Conservation (phyloP, 2,113 vertebrate genomes). For the Podiceps cristatus region DNA sequence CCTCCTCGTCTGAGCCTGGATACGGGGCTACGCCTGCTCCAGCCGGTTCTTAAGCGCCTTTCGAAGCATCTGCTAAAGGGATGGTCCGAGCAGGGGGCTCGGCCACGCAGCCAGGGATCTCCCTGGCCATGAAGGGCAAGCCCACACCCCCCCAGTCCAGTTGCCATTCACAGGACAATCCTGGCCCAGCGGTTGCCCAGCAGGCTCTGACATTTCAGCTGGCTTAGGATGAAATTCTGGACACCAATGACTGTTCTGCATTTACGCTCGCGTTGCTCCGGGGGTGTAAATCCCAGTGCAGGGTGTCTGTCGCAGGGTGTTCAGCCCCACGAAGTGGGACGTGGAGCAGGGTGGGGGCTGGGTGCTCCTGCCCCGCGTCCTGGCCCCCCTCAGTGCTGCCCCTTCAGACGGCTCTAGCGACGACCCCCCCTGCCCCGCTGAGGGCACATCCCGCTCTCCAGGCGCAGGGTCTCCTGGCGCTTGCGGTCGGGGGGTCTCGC, state of each 20-base stretch:
- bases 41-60: background rate
- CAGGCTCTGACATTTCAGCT: fast-evolving
- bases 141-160: background rate
- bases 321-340: background rate
- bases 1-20: background rate
- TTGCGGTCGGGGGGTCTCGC: fast-evolving
- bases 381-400: background rate
- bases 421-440: fast-evolving
- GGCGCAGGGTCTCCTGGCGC: background rate
- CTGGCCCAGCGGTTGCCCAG: background rate
- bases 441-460: fast-evolving
- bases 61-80: background rate
- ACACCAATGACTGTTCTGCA: fast-evolving
- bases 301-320: fast-evolving
- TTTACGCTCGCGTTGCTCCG: fast-evolving
- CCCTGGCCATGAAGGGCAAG: too few relatives aligned
- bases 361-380: fast-evolving
- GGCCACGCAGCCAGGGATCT: background rate
- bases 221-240: background rate
- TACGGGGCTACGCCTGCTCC: background rate
- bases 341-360: background rate
- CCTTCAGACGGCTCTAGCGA: background rate
- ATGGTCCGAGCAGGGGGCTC: background rate
- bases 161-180: background rate
- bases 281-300: background rate